Evolutionary conservation across 1,140 invertebrate genomes (phyloP).

Genomic region (Homalodisca vitripennis): DNA sequence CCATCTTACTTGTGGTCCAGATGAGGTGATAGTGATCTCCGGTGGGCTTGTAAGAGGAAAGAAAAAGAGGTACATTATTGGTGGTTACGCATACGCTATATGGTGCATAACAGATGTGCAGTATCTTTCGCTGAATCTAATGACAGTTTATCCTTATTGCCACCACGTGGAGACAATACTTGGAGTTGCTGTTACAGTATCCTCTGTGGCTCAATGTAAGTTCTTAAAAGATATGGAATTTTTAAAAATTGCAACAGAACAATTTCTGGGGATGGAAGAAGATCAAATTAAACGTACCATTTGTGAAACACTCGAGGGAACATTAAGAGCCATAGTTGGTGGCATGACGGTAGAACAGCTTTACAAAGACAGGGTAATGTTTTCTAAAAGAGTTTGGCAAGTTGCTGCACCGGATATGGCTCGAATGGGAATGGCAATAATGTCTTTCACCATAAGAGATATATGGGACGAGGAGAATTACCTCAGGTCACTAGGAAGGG

Average conservation of each 20-base stretch:
- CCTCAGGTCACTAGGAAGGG: constrained; percentile 88
- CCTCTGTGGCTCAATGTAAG: constrained; percentile 94
- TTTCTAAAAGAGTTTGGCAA: constrained; percentile 93
- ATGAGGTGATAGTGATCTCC: neutral
- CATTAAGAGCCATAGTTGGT: constrained; percentile 92
- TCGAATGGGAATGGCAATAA: constrained; percentile 97
- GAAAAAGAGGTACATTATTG: neutral
- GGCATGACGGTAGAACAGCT: constrained; percentile 97
- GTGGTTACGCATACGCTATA: neutral
- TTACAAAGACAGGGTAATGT: constrained; percentile 95
- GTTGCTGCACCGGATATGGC: constrained; percentile 95
- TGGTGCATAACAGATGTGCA: neutral
- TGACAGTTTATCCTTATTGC: constrained; percentile 95
- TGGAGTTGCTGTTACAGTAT: constrained; percentile 93
- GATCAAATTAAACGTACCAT: constrained; percentile 90
- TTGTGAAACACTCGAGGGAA: constrained; percentile 93
- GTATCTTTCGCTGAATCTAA: constrained; percentile 55
- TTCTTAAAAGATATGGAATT: constrained; percentile 96
- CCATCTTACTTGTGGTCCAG: neutral
- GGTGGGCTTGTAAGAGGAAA: neutral
- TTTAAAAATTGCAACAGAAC: constrained; percentile 92
- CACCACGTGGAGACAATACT: constrained; percentile 93
- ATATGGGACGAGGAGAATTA: constrained; percentile 96
- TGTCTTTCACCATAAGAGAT: constrained; percentile 98
- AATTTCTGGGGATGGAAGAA: constrained; percentile 91